Conservation (phyloP, 2,797 vertebrate species). For the Sebastes alutus region DNA sequence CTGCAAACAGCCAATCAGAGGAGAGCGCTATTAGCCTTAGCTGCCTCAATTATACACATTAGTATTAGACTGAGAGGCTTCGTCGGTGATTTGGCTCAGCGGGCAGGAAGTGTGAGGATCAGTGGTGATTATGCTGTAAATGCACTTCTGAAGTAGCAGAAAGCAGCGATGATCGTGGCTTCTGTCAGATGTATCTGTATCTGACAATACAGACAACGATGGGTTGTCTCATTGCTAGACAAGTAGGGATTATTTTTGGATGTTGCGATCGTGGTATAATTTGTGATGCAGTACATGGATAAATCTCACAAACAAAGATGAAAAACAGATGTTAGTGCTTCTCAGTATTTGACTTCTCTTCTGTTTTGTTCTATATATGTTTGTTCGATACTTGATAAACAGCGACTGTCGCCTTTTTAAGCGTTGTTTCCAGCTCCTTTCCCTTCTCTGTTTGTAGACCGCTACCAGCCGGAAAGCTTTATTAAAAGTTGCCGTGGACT, state of each 20-base stretch:
- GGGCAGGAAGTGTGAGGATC: slow-evolving; percentile 24
- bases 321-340: neutral
- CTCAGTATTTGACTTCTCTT: neutral
- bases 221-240: neutral
- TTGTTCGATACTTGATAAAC: neutral
- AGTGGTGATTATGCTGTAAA: slow-evolving; percentile 39
- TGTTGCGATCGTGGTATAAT: neutral
- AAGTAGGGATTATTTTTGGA: neutral
- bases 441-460: no score
- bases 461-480: no score
- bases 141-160: neutral
- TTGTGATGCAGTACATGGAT: neutral
- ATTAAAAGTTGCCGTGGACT: no score
- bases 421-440: no score
- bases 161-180: neutral
- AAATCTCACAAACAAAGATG: neutral
- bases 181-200: neutral
- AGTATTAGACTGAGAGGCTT: slow-evolving; percentile 36
- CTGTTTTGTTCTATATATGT: neutral
- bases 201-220: neutral
- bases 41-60: slow-evolving; percentile 55
- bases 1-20: slow-evolving; percentile 26
- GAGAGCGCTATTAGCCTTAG: neutral
- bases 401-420: no score
- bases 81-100: slow-evolving; percentile 44